Evolutionary conservation across 2,113 vertebrate genomes (phyloP).

Genomic region (Dicrurus megarhynchus): DNA sequence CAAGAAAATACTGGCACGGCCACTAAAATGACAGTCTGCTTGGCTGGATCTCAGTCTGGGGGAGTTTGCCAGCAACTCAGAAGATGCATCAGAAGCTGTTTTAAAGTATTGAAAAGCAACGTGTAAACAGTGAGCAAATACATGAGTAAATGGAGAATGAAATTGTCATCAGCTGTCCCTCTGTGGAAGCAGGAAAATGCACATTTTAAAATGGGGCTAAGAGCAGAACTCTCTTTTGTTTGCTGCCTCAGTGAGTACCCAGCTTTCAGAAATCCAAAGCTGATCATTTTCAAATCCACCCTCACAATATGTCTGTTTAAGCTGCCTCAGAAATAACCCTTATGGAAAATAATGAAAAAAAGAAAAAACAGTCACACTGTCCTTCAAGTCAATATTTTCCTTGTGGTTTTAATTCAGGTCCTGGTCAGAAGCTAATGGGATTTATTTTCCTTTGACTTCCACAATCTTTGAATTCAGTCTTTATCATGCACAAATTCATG

Average conservation of each 20-base stretch:
- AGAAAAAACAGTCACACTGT: background rate
- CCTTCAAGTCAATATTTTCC: background rate
- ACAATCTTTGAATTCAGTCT: background rate
- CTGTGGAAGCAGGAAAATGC: background rate
- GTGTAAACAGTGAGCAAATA: background rate
- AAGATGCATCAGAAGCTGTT: background rate
- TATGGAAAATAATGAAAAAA: background rate
- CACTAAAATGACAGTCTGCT: background rate
- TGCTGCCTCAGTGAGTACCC: background rate
- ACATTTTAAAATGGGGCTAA: background rate
- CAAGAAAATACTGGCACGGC: background rate
- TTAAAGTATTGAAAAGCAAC: background rate
- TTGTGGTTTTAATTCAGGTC: background rate
- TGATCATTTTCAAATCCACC: background rate
- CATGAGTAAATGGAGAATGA: background rate
- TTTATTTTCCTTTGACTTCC: slow-evolving; percentile 19
- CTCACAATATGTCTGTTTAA: background rate
- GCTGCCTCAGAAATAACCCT: background rate
- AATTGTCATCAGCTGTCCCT: slow-evolving; percentile 2
- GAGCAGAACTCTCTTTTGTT: background rate
- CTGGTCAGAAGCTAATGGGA: background rate
- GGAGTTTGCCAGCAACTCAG: background rate
- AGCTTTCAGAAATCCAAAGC: background rate
- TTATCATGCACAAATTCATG: background rate
- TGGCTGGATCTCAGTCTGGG: background rate